Percentiles rank a stretch among this genome's conserved stretches.
phyloP scores from a whole-genome alignment of 2,113 vertebrate species.

The Neoarius graeffei region DNA sequence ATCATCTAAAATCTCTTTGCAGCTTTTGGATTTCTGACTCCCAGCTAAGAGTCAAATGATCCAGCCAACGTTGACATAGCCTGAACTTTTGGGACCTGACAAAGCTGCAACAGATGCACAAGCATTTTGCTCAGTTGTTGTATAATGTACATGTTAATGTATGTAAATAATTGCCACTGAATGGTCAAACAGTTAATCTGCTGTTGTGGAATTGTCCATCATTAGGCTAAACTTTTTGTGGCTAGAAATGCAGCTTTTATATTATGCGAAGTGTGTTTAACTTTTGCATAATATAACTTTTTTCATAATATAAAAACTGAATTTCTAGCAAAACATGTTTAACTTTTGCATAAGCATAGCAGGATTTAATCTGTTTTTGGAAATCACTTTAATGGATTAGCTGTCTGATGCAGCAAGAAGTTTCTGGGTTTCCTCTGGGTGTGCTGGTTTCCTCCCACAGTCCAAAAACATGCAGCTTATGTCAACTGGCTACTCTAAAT shows the following conservation, averaged over 20 bases:
- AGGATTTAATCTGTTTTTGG: neutral
- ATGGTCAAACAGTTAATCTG: neutral
- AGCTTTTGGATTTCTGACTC: conserved; percentile 52
- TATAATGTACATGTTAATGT: neutral
- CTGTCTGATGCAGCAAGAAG: neutral
- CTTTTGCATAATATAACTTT: too few relatives aligned
- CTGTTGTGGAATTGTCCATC: neutral
- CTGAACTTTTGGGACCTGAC: neutral
- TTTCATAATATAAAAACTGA: too few relatives aligned
- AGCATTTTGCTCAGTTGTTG: neutral
- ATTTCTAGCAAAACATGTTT: too few relatives aligned
- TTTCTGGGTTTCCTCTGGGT: too few relatives aligned
- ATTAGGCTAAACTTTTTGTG: neutral
- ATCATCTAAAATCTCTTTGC: conserved; percentile 8
- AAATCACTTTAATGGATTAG: neutral
- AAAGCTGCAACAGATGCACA: neutral
- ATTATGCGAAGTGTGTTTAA: neutral
- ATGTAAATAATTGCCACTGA: neutral
- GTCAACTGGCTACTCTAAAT: too few relatives aligned
- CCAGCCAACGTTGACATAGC: neutral
- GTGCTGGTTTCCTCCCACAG: too few relatives aligned
- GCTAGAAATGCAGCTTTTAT: neutral
- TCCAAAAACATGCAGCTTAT: too few relatives aligned
- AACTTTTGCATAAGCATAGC: too few relatives aligned
- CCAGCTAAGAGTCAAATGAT: neutral